These are phyloP conservation scores for Neocrepidodera transversa DNA, from an alignment of 2,888 invertebrate species.

Conservation along the genomic window DNA sequence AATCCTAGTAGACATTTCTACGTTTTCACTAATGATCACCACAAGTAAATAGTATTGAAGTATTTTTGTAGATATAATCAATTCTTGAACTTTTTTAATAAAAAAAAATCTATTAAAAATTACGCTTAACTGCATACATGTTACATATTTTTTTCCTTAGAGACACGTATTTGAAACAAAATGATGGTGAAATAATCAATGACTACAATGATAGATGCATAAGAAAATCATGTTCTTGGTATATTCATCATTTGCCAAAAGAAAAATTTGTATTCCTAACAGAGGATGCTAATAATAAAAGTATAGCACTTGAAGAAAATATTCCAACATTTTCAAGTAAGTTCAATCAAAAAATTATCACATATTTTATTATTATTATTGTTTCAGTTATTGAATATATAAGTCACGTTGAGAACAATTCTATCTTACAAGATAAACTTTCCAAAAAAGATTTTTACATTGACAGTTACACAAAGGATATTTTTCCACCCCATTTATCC, in stretches of 20 bases:
- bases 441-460: slow-evolving; percentile 71
- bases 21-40: slow-evolving; percentile 96
- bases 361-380: not conserved
- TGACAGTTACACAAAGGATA: slow-evolving; percentile 67
- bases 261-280: slow-evolving; percentile 80
- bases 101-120: slow-evolving; percentile 1
- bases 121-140: no score
- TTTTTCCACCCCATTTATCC: slow-evolving; percentile 87
- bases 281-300: slow-evolving; percentile 82
- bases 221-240: slow-evolving; percentile 82
- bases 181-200: slow-evolving; percentile 83
- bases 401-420: slow-evolving; percentile 69
- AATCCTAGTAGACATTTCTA: slow-evolving; percentile 84
- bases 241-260: slow-evolving; percentile 72
- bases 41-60: slow-evolving; percentile 70
- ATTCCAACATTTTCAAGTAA: slow-evolving; percentile 76
- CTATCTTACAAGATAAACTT: slow-evolving; percentile 82
- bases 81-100: slow-evolving; percentile 3
- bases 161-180: slow-evolving; percentile 85
- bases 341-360: slow-evolving; percentile 26
- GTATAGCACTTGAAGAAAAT: slow-evolving; percentile 73
- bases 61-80: no score
- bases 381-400: slow-evolving; percentile 78
- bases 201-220: slow-evolving; percentile 94
- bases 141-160: slow-evolving; percentile 62